Base-by-base conservation (phyloP, 2,888 invertebrate species). In the Eupithecia inturbata region DNA sequence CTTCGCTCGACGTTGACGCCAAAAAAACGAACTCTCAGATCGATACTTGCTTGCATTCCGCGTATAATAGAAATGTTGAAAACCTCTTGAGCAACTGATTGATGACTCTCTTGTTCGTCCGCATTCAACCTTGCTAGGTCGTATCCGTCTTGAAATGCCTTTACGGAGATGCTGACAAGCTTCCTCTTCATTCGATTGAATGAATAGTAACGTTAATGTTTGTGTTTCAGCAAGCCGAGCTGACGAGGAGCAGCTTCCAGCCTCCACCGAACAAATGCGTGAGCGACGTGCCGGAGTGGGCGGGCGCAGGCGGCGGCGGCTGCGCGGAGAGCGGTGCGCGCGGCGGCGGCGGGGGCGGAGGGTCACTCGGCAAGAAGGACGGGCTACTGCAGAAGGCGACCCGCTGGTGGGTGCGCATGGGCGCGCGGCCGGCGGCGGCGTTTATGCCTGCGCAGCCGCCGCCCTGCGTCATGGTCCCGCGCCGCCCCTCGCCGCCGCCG, bases 201-300 rank as follows among this genome's bases (percentile, higher is more conserved):
- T 60, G 60, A 22, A 60, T 28, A 14, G 28, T 60, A 0, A 28
- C 26, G 26, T 60, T 6, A 60, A 53, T 57, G 19, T 36, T 14
- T 74, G 7, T 33, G 57, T 60, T 92, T 41, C 92, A 96, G 96
- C 96, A 96, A 95, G 95, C 96, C 91, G 96, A 96, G 93, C 95
- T 96, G 93, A 96, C 95, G 87, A 95, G 96, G 88, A 95, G 95
- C 90, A 95, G 95, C 85, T 95, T 96, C 81, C 95, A 95, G 90
- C 95, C 96, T 84, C 96, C 96, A 83, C 96, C 96, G 86, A 96
- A 96, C 92, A 96, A 96, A 91, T 95, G 96, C 90, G 95, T 96
- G 89, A 95, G 95, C 93, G 96, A 96, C 94, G 95, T 96, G 90
- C 96, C 96, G 84, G 95, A 95, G 88, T 95, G 94, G 94, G 93